Evolutionary conservation across 2,888 invertebrate genomes (phyloP), one percentile per base, ranked within the genome.

Genomic region (Eupelmus urozonus): DNA sequence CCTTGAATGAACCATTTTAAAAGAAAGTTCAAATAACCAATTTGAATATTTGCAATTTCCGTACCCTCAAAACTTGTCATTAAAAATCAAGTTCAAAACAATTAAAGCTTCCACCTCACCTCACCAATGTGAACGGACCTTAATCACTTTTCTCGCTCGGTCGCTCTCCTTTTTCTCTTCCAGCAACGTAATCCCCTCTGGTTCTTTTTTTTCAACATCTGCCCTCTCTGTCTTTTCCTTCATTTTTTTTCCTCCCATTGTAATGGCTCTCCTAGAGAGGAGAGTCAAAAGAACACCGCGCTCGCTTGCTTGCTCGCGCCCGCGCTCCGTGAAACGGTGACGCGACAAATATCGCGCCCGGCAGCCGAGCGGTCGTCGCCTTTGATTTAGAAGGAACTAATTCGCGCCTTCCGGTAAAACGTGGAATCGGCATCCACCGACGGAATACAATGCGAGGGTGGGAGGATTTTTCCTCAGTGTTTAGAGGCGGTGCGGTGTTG

Each of bases 301-400:
- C 70, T n/a, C n/a, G n/a, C n/a, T n/a, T n/a, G n/a, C n/a, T n/a
- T n/a, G n/a, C n/a, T n/a, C n/a, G n/a, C n/a, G n/a, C n/a, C n/a
- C n/a, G n/a, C n/a, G n/a, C n/a, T n/a, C n/a, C 70, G 29, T 18
- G 75, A 49, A 75, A 71, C 57, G 57, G 66, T 79, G 78, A 79
- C 78, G 66, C 65, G 78, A 75, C 75, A 71, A 75, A 66, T 79
- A 42, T 69, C 25, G n/a, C 55, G 62, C 45, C 34, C 67, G 76
- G 65, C 78, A 78, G 74, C 83, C 84, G 83, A 76, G 65, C 78
- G 79, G 74, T 83, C 84, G 83, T 82, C 82, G 83, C 82, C 81
- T 86, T 81, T 82, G 82, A 83, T 85, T 86, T 83, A 83, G 82
- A 82, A 83, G 82, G 84, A 86, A 87, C 84, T 85, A 84, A 86